phyloP scores from a whole-genome alignment of 1,140 invertebrate genomes.

The Cepaea nemoralis region DNA sequence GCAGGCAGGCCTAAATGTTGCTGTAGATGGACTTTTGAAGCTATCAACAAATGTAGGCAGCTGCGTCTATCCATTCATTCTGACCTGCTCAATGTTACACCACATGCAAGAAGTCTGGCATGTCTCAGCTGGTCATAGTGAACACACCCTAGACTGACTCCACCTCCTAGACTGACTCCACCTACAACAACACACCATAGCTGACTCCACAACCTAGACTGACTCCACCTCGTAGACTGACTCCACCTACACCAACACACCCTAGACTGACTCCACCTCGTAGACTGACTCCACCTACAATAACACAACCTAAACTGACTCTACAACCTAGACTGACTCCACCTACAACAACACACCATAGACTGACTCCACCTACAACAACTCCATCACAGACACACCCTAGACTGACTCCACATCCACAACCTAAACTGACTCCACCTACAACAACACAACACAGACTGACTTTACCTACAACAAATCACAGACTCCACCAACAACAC shows the following conservation, averaged over 20 bases:
- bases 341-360: background rate
- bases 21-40: background rate
- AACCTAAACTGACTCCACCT: no score
- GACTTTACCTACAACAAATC: background rate
- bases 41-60: background rate
- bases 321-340: background rate
- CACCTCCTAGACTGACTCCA: background rate
- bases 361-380: no score
- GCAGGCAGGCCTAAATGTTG: background rate
- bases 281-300: no score
- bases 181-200: background rate
- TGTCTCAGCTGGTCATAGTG: background rate
- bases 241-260: no score
- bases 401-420: no score
- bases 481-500: background rate
- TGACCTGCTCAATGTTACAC: no score
- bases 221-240: no score
- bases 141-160: background rate
- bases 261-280: no score
- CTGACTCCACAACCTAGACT: background rate
- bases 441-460: background rate
- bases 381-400: no score
- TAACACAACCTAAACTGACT: background rate
- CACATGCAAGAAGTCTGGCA: background rate
- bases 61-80: no score